Percentiles rank a stretch among this genome's conserved stretches.
Evolutionary conservation across 2,797 vertebrate genomes (phyloP).

Genomic region (Caiman crocodilus): DNA sequence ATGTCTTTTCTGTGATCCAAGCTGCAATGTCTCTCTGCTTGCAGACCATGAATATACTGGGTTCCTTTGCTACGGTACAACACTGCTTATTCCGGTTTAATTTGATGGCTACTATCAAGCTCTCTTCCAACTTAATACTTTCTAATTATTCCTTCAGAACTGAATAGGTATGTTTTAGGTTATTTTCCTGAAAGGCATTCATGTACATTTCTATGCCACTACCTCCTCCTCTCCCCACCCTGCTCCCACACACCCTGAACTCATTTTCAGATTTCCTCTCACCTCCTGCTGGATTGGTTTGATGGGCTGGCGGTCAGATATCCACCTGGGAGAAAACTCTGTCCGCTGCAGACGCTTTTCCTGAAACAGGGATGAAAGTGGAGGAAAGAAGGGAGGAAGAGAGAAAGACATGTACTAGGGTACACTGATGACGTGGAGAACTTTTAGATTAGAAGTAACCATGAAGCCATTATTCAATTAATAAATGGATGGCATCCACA

Average conservation of each 20-base stretch:
- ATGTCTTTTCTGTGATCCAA: conserved; percentile 52
- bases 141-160: conserved; percentile 61
- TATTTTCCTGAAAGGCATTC: conserved; percentile 68
- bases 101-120: conserved; percentile 73
- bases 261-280: conserved; percentile 76
- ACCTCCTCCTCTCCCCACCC: conserved; percentile 63
- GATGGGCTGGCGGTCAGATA: conserved; percentile 84
- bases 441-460: conserved; percentile 53
- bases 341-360: conserved; percentile 90
- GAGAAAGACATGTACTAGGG: conserved; percentile 73
- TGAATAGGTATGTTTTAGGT: conserved; percentile 71
- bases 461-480: conserved; percentile 66
- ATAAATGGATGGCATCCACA: conserved; percentile 48
- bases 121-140: conserved; percentile 72
- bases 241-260: background rate
- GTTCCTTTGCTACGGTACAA: background rate
- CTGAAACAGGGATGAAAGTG: conserved; percentile 80
- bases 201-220: background rate
- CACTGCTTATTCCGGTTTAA: conserved; percentile 27
- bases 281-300: conserved; percentile 83
- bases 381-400: conserved; percentile 72
- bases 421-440: conserved; percentile 48
- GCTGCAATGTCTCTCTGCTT: conserved; percentile 74
- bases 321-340: conserved; percentile 84
- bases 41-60: conserved; percentile 44